Base-by-base conservation (phyloP, 2,113 vertebrate species). In the Baryphthengus martii region DNA sequence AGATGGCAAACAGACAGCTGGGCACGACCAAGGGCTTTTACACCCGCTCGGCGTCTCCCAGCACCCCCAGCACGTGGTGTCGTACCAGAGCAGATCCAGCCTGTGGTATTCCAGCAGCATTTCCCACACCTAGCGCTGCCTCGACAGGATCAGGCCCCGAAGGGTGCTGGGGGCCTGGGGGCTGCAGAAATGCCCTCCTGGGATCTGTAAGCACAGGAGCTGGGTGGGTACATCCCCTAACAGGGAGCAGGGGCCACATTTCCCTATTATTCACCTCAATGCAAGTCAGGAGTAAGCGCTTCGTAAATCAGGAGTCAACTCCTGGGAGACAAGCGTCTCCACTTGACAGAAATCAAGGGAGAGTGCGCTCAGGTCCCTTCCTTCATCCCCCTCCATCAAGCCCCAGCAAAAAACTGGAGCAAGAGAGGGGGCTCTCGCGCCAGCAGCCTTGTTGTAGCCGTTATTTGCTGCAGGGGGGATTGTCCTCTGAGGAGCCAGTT, bases 71-170 rank as follows among this genome's bases (percentile, higher is more conserved):
- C n/a, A n/a, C n/a, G n/a, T n/a, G n/a, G n/a, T n/a, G n/a, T n/a
- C n/a, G n/a, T n/a, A n/a, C n/a, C n/a, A 5, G 31, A 6, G 21
- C 47, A 21, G 26, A 17, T 3, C 40, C 37, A 1, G 2, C 6
- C 37, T 6, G 19, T 4, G 0, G 1, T 2, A 3, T 11, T 3
- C 3, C 40, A 9, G 67, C 62, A 42, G 45, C 35, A 5, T 15
- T 1, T 37, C 73, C 65, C 63, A 33, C 1, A 3, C 19, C 37
- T 28, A 4, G 35, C 14, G 3, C 25, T 4, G 4, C 40, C 39
- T 4, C 14, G 2, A 2, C 33, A 35, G 72, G 40, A 61, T 35
- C 20, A 3, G 73, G 33, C 55, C 49, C 50, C 4, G 1, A 31
- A 42, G 47, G 18, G 11, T 31, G 4, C 55, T 0, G 19, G 42